These are phyloP conservation scores for Suillia variegata DNA, from an alignment of 2,888 invertebrate species.

Conservation along the genomic window DNA sequence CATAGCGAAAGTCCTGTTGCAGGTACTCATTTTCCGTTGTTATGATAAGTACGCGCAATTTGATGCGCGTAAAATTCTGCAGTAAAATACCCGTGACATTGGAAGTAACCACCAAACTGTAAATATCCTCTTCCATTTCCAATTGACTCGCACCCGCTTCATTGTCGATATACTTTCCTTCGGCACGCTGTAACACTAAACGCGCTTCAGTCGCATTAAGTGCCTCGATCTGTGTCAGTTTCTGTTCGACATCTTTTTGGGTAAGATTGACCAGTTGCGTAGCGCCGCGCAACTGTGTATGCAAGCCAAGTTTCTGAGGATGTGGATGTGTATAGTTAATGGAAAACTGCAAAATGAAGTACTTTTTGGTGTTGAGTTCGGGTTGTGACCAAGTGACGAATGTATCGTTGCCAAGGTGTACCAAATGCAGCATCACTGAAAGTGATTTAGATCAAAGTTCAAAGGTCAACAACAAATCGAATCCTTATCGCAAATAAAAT, in stretches of 20 bases:
- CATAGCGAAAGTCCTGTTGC: conserved; percentile 56
- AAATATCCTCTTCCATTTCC: conserved; percentile 51
- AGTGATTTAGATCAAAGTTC: not conserved
- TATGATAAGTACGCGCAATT: conserved; percentile 55
- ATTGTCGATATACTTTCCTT: conserved; percentile 47
- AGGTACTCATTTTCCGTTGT: conserved; percentile 56
- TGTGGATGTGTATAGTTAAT: conserved; percentile 51
- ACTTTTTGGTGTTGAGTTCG: conserved; percentile 49
- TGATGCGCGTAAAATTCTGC: conserved; percentile 50
- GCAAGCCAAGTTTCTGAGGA: conserved; percentile 42
- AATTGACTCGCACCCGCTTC: conserved; percentile 41
- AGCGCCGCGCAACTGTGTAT: conserved; percentile 42
- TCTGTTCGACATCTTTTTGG: conserved; percentile 43
- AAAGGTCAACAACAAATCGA: no score
- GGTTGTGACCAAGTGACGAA: conserved; percentile 56
- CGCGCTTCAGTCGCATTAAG: conserved; percentile 41
- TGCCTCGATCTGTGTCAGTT: conserved; percentile 43
- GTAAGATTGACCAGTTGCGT: conserved; percentile 43
- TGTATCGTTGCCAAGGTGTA: conserved; percentile 48
- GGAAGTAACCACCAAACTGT: conserved; percentile 52
- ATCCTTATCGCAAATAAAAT: no score
- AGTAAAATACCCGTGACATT: conserved; percentile 58
- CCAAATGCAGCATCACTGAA: conserved; percentile 48
- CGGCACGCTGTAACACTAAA: conserved; percentile 45
- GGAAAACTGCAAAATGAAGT: conserved; percentile 55